These are phyloP conservation scores for Neotoxoptera formosana DNA, from an alignment of 1,140 invertebrate genomes.

Conservation along the genomic window DNA sequence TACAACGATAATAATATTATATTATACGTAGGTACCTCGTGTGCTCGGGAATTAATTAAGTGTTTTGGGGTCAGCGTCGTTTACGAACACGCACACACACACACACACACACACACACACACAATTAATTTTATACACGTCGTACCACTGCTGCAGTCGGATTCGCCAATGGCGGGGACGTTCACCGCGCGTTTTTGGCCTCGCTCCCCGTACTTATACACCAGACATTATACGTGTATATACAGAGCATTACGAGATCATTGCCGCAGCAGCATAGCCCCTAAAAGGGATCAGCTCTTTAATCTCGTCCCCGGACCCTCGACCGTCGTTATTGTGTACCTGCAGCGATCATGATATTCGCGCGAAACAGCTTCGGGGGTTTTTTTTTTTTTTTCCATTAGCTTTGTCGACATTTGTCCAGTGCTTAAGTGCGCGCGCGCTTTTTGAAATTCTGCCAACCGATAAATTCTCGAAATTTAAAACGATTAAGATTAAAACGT, in stretches of 20 bases:
- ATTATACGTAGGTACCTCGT: not conserved
- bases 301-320: slow-evolving; percentile 49
- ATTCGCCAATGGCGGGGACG: not conserved
- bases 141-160: not conserved
- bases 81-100: not conserved
- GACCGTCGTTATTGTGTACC: not conserved
- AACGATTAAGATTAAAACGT: not conserved
- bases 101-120: not conserved
- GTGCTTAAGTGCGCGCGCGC: not conserved
- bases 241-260: slow-evolving; percentile 50
- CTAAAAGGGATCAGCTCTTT: slow-evolving; percentile 48
- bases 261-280: not conserved
- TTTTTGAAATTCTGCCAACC: not conserved
- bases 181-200: slow-evolving; percentile 34
- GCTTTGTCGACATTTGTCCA: slow-evolving; percentile 25
- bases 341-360: slow-evolving; percentile 36
- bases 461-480: slow-evolving; percentile 11
- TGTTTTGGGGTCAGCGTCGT: not conserved
- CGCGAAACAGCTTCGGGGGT: not conserved
- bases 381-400: slow-evolving; percentile 6
- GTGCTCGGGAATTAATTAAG: slow-evolving; percentile 39
- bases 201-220: no score
- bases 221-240: not conserved
- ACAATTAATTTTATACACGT: not conserved
- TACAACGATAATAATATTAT: not conserved